Conservation (phyloP, 1,140 invertebrate genomes). For the Holcopasites calliopsidis region DNA sequence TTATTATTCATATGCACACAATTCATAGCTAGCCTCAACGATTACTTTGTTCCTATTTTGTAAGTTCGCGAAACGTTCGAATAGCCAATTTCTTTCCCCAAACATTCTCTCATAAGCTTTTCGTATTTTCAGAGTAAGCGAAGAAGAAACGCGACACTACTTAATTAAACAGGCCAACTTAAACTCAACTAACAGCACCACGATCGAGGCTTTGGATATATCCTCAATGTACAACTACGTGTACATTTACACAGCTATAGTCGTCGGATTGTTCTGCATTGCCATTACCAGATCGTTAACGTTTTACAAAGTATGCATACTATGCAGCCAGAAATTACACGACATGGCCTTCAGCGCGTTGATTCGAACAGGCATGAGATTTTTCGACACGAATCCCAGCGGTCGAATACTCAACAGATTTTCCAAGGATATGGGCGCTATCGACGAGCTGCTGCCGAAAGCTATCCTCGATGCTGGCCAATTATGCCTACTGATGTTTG, state of each 20-base stretch:
- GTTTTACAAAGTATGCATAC: constrained; percentile 85
- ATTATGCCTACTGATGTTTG: constrained; percentile 83
- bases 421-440: constrained; percentile 88
- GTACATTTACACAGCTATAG: constrained; percentile 79
- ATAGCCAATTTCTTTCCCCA: no score
- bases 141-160: constrained; percentile 58
- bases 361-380: constrained; percentile 83
- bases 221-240: constrained; percentile 72
- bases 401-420: constrained; percentile 88
- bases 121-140: constrained; percentile 55
- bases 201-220: constrained; percentile 11
- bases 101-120: no score
- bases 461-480: constrained; percentile 88
- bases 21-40: constrained; percentile 82
- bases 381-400: constrained; percentile 89
- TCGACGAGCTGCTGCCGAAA: constrained; percentile 93
- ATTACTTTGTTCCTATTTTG: constrained; percentile 86
- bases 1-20: constrained; percentile 82
- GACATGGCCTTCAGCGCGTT: constrained; percentile 84
- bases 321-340: constrained; percentile 84
- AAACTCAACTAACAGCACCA: constrained; percentile 23
- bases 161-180: background rate
- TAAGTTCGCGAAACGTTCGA: constrained; percentile 56
- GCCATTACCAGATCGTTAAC: constrained; percentile 79
- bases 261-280: constrained; percentile 77